phyloP scores from a whole-genome alignment of 2,888 invertebrate species.

The Metellina segmentata region DNA sequence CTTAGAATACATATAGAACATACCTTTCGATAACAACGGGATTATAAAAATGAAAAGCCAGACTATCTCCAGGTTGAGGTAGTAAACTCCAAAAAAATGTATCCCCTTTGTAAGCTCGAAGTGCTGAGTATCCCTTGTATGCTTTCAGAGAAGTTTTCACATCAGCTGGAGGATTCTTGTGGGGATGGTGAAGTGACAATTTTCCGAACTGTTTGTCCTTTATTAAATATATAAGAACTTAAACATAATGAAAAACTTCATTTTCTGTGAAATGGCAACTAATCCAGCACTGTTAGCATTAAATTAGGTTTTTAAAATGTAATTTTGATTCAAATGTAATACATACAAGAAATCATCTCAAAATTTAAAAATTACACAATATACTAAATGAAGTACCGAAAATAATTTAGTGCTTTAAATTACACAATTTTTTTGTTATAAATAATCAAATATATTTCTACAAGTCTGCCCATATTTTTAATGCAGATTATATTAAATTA shows the following conservation, averaged over 20 bases:
- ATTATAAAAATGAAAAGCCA: conserved; percentile 89
- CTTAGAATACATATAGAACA: conserved; percentile 77
- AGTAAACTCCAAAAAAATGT: conserved; percentile 95
- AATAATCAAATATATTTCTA: too few relatives aligned
- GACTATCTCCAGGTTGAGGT: conserved; percentile 90
- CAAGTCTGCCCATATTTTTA: neutral
- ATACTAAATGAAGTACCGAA: too few relatives aligned
- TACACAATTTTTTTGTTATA: too few relatives aligned
- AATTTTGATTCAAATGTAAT: too few relatives aligned
- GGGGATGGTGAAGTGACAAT: conserved; percentile 85
- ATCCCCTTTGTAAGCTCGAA: conserved; percentile 91
- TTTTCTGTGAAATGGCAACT: too few relatives aligned
- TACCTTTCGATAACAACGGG: conserved; percentile 88
- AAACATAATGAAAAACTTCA: too few relatives aligned
- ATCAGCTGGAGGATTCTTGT: conserved; percentile 86
- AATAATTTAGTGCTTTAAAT: too few relatives aligned
- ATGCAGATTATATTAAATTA: neutral
- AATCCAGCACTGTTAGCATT: too few relatives aligned
- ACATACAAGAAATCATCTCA: too few relatives aligned
- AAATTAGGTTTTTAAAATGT: too few relatives aligned
- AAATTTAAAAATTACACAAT: too few relatives aligned
- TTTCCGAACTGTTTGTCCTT: conserved; percentile 88
- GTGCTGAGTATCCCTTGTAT: conserved; percentile 89
- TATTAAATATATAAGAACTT: neutral
- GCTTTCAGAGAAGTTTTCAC: conserved; percentile 88